Evolutionary conservation across 1,140 invertebrate species (phyloP).

Genomic region (Nomia melanderi): DNA sequence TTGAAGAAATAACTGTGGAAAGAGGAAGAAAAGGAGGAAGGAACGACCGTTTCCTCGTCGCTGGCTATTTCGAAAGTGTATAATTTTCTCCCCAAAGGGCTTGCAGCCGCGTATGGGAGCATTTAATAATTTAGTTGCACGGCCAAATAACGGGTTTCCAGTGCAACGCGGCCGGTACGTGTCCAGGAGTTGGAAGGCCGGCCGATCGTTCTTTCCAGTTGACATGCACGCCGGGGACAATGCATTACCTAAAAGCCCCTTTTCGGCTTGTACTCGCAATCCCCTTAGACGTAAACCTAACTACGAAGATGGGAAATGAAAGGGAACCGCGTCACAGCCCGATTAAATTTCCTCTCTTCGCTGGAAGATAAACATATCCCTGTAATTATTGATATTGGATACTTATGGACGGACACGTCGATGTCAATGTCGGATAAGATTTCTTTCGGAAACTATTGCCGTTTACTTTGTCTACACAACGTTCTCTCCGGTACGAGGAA

Average conservation of each 20-base stretch:
- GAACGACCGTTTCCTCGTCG: too few species aligned
- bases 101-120: background rate
- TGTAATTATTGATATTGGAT: constrained; percentile 67
- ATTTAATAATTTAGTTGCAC: constrained; percentile 15
- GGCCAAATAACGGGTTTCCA: constrained; percentile 13
- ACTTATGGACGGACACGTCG: constrained; percentile 31
- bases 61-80: background rate
- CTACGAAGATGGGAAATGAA: constrained; percentile 47
- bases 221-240: constrained; percentile 37
- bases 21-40: too few species aligned
- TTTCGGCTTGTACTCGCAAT: constrained; percentile 57
- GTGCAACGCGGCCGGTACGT: background rate
- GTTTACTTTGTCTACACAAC: background rate
- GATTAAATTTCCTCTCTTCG: constrained; percentile 51
- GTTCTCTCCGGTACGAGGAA: too few species aligned
- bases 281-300: constrained; percentile 36
- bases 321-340: constrained; percentile 22
- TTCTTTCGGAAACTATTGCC: background rate
- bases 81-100: constrained; percentile 5
- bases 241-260: constrained; percentile 46
- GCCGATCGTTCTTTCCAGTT: constrained; percentile 46
- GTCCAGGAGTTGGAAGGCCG: constrained; percentile 28
- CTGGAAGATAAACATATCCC: constrained; percentile 40
- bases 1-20: too few species aligned
- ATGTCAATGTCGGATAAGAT: background rate